These are phyloP conservation scores for Acrossocheilus fasciatus DNA, from an alignment of 2,797 vertebrate species.

Conservation along the genomic window DNA sequence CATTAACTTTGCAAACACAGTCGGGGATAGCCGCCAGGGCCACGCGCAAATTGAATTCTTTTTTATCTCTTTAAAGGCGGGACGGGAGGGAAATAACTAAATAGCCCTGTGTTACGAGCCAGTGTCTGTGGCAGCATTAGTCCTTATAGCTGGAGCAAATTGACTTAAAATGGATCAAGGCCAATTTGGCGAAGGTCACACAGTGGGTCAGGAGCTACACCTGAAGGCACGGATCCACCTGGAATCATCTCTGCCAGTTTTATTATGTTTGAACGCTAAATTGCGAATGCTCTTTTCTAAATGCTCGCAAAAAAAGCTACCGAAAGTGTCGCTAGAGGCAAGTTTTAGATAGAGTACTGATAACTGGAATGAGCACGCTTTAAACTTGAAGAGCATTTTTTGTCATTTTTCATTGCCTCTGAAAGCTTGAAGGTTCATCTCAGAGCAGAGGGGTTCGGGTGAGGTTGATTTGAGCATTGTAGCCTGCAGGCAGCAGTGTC, in stretches of 20 bases:
- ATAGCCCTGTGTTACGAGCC: slow-evolving; percentile 41
- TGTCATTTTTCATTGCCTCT: slow-evolving; percentile 31
- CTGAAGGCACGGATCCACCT: slow-evolving; percentile 33
- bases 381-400: slow-evolving; percentile 29
- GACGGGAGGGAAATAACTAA: slow-evolving; percentile 52
- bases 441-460: slow-evolving; percentile 15
- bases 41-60: slow-evolving; percentile 59
- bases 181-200: slow-evolving; percentile 40
- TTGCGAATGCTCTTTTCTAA: slow-evolving; percentile 15
- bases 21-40: slow-evolving; percentile 46
- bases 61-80: slow-evolving; percentile 42
- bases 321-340: slow-evolving; percentile 19
- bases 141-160: slow-evolving; percentile 47
- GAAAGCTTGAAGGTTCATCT: slow-evolving; percentile 39
- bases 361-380: slow-evolving; percentile 15
- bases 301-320: neutral
- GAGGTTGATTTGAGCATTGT: slow-evolving; percentile 36
- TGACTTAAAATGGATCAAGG: slow-evolving; percentile 54
- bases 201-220: slow-evolving; percentile 22
- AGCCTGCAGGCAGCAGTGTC: slow-evolving; percentile 43
- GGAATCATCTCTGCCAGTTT: slow-evolving; percentile 36
- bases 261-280: slow-evolving; percentile 51
- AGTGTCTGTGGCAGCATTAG: slow-evolving; percentile 39
- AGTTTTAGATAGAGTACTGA: neutral
- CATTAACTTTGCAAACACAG: slow-evolving; percentile 61